phyloP scores from a whole-genome alignment of 2,797 vertebrate genomes.

The Alfaro cultratus region DNA sequence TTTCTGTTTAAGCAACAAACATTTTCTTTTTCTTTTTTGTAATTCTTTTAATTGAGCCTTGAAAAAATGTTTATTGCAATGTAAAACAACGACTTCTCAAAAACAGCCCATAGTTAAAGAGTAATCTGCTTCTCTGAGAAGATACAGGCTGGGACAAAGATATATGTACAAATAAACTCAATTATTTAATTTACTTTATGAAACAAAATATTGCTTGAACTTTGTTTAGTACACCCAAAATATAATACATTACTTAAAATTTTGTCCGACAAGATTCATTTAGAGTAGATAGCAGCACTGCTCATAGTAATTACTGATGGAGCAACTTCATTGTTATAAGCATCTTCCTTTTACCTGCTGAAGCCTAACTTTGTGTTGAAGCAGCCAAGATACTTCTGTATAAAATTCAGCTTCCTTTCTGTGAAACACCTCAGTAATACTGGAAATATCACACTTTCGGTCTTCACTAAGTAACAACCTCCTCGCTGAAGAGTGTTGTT shows the following conservation, averaged over 20 bases:
- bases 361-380: neutral
- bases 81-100: neutral
- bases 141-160: neutral
- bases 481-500: neutral
- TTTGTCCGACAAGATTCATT: neutral
- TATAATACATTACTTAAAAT: neutral
- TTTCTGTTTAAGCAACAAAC: neutral
- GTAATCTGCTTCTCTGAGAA: neutral
- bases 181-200: neutral
- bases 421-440: neutral
- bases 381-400: neutral
- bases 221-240: neutral
- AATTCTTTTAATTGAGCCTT: neutral
- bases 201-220: neutral
- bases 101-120: neutral
- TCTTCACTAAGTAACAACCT: neutral
- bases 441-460: neutral
- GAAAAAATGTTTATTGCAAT: too few relatives aligned
- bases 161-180: neutral
- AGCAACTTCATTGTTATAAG: neutral
- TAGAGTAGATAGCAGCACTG: neutral
- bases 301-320: neutral
- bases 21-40: too few relatives aligned
- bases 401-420: neutral
- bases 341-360: neutral